A percentile compares a stretch with the other conserved stretches of the same genome.
phyloP scores from a whole-genome alignment of 2,797 vertebrate genomes.

The Tamandua tetradactyla region DNA sequence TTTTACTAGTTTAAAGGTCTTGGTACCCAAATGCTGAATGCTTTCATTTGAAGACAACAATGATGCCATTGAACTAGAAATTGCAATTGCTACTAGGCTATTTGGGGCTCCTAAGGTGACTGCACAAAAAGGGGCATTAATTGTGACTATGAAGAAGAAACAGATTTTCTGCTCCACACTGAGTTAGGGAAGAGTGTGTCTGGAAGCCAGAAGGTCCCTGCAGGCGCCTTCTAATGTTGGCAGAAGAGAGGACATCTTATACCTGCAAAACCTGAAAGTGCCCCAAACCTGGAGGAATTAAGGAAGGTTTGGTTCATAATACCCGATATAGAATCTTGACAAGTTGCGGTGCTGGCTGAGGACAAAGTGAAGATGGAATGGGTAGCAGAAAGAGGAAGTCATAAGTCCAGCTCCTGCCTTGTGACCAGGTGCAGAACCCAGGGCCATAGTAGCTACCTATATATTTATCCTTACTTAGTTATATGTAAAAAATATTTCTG shows the following conservation, averaged over 20 bases:
- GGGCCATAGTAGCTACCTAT: not conserved
- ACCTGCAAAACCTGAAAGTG: not conserved
- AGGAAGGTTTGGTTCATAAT: not conserved
- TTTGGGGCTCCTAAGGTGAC: not conserved
- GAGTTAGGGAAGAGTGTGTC: not conserved
- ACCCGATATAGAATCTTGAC: not conserved
- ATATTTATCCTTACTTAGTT: not conserved
- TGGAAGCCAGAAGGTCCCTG: not conserved
- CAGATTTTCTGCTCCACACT: not conserved
- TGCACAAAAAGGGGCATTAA: not conserved
- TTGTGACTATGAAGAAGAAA: not conserved
- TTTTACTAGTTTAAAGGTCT: not conserved
- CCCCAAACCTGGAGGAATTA: not conserved
- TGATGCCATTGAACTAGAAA: not conserved
- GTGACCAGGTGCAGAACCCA: not conserved
- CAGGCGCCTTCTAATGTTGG: not conserved
- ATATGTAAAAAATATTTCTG: not conserved
- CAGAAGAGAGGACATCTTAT: not conserved
- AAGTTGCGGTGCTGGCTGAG: not conserved
- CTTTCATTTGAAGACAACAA: not conserved
- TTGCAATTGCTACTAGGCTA: not conserved
- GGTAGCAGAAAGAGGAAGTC: not conserved
- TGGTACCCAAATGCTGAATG: not conserved
- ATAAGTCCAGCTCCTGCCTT: not conserved
- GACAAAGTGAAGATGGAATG: not conserved